Conservation (phyloP, 2,888 invertebrate genomes). For the Hemaris fuciformis region DNA sequence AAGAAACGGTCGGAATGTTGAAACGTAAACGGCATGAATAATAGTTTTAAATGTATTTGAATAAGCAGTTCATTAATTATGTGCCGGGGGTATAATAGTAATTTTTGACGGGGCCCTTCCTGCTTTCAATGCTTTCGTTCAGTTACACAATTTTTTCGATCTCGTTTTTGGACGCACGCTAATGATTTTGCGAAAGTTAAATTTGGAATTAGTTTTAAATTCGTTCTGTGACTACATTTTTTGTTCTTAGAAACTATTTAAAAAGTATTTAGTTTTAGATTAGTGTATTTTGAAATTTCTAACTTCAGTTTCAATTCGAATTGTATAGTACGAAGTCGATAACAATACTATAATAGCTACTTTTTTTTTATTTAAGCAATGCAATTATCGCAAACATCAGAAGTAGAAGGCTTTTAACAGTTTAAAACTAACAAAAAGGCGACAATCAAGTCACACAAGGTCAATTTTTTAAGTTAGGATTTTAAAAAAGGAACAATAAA, state of each 20-base stretch:
- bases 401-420: too few relatives aligned
- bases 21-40: constrained; percentile 80
- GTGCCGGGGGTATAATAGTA: constrained; percentile 72
- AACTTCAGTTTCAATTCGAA: too few relatives aligned
- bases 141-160: constrained; percentile 69
- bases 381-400: too few relatives aligned
- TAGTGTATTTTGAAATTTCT: too few relatives aligned
- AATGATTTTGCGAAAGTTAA: constrained; percentile 13
- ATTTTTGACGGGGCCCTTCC: constrained; percentile 80
- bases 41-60: constrained; percentile 82
- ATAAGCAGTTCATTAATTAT: constrained; percentile 81
- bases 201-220: background rate
- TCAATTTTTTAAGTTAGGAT: too few relatives aligned
- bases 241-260: too few relatives aligned
- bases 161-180: constrained; percentile 21
- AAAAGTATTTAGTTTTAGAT: too few relatives aligned
- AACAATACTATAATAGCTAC: too few relatives aligned
- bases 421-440: too few relatives aligned
- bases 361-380: too few relatives aligned
- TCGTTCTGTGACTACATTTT: background rate
- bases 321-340: too few relatives aligned
- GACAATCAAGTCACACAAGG: too few relatives aligned
- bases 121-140: constrained; percentile 70
- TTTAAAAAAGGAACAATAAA: background rate
- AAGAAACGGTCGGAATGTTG: constrained; percentile 74